Evolutionary conservation across 2,797 vertebrate genomes (phyloP), one percentile per base, ranked within the genome.

Genomic region (Trachurus trachurus): DNA sequence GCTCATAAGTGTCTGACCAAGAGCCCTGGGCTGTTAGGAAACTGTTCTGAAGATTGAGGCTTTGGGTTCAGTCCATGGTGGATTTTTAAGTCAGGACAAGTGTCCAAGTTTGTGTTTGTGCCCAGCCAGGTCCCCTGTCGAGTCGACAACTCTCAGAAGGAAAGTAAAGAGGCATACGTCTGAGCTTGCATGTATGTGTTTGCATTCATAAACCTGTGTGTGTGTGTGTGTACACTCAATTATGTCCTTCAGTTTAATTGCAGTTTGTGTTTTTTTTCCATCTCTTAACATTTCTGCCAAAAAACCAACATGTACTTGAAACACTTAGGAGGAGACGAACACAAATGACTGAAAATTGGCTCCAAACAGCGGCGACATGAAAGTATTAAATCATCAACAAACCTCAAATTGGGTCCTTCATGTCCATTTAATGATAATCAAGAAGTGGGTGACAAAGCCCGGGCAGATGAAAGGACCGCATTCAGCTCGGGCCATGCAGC

Each of bases 381-480:
- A 81, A 58, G 68, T 37, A 70, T 83, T 53, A 83, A 77, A 80
- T 76, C 70, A 68, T 69, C 37, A 49, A 71, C 59, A 61, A 72
- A 78, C 57, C 57, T 67, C 21, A 82, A 88, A 84, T 79, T 68
- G 54, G 58, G 53, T 76, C 74, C 83, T 88, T 89, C 57, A 63
- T 79, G 86, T 84, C 29, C 54, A 76, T 79, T 84, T 89, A 76
- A 77, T 83, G 78, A 74, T 81, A 56, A 79, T 82, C 57, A 88
- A 80, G 82, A 70, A 83, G 52, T 66, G 59, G 19, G 19, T 74
- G 78, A 78, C 71, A 75, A 72, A 74, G 80, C 52, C 9, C 1
- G 0, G 4, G 71, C 72, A 71, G 71, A 80, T 76, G 75, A 91
- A 88, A 78, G 80, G 29, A 6, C 34, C 5, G 50, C 49, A 44